Conservation (phyloP, 1,140 invertebrate genomes). For the Geopemphigus sp. region DNA sequence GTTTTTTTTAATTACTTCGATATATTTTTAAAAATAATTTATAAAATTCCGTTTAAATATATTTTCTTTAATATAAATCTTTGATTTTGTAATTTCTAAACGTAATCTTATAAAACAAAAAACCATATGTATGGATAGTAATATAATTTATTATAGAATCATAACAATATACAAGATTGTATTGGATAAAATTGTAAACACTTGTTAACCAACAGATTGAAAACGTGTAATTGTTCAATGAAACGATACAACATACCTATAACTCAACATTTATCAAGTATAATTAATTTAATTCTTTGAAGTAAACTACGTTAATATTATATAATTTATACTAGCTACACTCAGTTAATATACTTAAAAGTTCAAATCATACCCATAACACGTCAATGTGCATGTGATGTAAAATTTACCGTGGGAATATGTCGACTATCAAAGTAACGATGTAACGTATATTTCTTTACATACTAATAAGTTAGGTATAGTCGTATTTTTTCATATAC, state of each 20-base stretch:
- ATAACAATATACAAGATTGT: background rate
- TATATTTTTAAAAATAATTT: too few relatives aligned
- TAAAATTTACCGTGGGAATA: constrained; percentile 32
- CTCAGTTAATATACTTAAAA: background rate
- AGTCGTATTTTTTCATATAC: constrained; percentile 28
- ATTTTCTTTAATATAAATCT: too few relatives aligned
- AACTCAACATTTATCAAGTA: background rate
- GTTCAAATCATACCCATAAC: background rate
- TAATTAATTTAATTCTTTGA: background rate
- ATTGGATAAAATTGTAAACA: background rate
- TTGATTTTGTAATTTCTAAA: too few relatives aligned
- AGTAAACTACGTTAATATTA: too few relatives aligned
- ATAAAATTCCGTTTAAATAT: too few relatives aligned
- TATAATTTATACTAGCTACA: background rate
- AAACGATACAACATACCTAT: background rate
- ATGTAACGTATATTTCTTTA: constrained; percentile 1
- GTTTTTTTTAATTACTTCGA: too few relatives aligned
- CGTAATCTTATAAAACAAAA: too few relatives aligned
- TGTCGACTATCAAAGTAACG: background rate
- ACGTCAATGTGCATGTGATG: background rate
- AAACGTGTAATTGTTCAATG: constrained; percentile 5
- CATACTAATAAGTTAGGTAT: background rate
- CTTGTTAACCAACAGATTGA: background rate
- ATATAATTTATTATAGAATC: background rate
- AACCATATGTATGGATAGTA: background rate